Base-by-base conservation (phyloP, 2,797 vertebrate genomes). In the Adelosebastes latens region DNA sequence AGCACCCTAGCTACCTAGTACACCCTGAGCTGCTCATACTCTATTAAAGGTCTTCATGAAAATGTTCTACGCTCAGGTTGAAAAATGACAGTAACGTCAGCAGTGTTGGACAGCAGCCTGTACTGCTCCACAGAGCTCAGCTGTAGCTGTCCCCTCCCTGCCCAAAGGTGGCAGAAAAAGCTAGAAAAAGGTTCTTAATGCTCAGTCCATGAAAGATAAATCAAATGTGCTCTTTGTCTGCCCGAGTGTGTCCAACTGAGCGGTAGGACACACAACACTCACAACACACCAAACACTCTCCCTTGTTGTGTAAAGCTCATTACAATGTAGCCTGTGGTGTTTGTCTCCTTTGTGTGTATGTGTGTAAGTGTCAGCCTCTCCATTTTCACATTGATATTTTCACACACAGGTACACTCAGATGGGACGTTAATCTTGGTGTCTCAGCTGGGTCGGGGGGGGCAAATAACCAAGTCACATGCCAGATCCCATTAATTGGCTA, bases 401-500 rank as follows among this genome's bases (percentile, higher is more conserved):
- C 76, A 82, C 77, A 83, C 82, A 75, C 64, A 76, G 76, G 70
- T 81, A 61, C 53, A 58, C 66, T 88, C 73, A 78, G 80, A 66
- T 32, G 73, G 64, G 42, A 64, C 72, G 18, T 65, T 80, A 78
- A 86, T 90, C 80, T 82, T 60, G 49, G 58, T 39, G 61, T 72
- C 70, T 88, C 71, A 82, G 72, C 73, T 62, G 60, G 63, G 79
- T 74, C 6, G 4, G 11, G 36, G 25, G 39, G 46, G 68, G 32
- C 72, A 73, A 85, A 91, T 83, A 88, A 89, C 77, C 71, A 84
- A 82, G 59, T 63, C 85, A 80, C 75, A 84, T 76, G 71, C 79
- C 69, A 65, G 68, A 89, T 88, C 80, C 61, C 68, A 81, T 90
- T 91, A 89, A 90, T 88, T 87, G 80, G 67, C 86, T 90, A 89